Evolutionary conservation across 2,888 invertebrate species (phyloP).

Genomic region (Cryptocheilus praepositus): DNA sequence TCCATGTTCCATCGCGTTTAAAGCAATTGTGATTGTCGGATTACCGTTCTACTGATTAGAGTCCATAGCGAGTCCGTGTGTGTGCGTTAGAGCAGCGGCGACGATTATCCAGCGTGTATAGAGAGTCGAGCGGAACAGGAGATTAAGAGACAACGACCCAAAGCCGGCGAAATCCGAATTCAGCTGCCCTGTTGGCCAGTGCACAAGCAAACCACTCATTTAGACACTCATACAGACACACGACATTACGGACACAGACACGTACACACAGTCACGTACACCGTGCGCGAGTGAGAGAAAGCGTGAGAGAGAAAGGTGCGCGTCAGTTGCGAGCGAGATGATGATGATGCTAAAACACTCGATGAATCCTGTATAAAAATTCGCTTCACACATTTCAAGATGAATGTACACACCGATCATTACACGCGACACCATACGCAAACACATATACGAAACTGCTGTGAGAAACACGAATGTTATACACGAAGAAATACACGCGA

Average conservation of each 20-base stretch:
- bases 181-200: conserved; percentile 45
- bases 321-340: conserved; percentile 46
- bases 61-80: conserved; percentile 38
- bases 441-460: conserved; percentile 1
- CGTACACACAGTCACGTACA: no score
- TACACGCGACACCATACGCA: conserved; percentile 21
- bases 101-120: background rate
- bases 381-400: conserved; percentile 39
- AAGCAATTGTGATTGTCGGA: conserved; percentile 49
- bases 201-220: conserved; percentile 33
- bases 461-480: conserved; percentile 7
- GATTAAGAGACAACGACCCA: conserved; percentile 38
- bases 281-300: background rate
- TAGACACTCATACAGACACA: background rate
- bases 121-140: conserved; percentile 16
- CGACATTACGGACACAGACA: no score
- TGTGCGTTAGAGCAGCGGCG: background rate
- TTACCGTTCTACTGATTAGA: conserved; percentile 42
- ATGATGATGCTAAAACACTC: conserved; percentile 28
- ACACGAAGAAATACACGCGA: conserved; percentile 13
- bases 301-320: conserved; percentile 13
- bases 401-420: conserved; percentile 13
- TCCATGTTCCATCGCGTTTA: conserved; percentile 39
- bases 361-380: conserved; percentile 50
- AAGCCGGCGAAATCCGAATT: conserved; percentile 47